phyloP scores from a whole-genome alignment of 2,888 invertebrate genomes.

The Clunio marinus region DNA sequence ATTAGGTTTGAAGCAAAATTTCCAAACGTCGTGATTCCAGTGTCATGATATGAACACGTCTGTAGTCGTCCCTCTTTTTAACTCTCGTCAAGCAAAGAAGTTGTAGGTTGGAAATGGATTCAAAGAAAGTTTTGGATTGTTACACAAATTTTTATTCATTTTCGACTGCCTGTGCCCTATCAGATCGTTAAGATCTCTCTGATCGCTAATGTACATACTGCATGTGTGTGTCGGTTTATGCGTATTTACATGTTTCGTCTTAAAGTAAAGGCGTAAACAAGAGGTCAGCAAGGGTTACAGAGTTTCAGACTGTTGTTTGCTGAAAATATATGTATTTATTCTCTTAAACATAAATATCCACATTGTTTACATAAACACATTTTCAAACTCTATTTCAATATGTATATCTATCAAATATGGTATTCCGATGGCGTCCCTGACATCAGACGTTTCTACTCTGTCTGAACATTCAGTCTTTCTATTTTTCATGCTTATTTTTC shows the following conservation, averaged over 20 bases:
- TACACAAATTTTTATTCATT: neutral
- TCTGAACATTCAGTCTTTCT: too few relatives aligned
- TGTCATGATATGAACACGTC: conserved; percentile 10
- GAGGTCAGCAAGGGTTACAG: neutral
- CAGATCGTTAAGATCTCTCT: conserved; percentile 2
- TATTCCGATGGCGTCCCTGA: too few relatives aligned
- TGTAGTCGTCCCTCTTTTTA: too few relatives aligned
- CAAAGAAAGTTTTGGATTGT: conserved; percentile 1
- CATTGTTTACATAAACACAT: too few relatives aligned
- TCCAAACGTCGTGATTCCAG: neutral
- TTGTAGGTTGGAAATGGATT: neutral
- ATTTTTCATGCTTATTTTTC: too few relatives aligned
- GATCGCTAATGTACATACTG: neutral
- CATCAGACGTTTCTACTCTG: too few relatives aligned
- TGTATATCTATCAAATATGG: too few relatives aligned
- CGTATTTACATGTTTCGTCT: neutral
- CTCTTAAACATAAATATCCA: too few relatives aligned
- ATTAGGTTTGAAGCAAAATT: too few relatives aligned
- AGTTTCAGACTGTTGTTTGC: too few relatives aligned
- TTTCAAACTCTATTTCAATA: too few relatives aligned
- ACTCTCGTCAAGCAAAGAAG: neutral
- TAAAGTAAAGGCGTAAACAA: neutral
- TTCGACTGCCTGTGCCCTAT: neutral
- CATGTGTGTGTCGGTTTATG: neutral
- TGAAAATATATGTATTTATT: too few relatives aligned